Percentiles rank a stretch among this genome's conserved stretches.
These are phyloP conservation scores for Dione juno DNA, from an alignment of 2,888 invertebrate genomes.

Conservation along the genomic window DNA sequence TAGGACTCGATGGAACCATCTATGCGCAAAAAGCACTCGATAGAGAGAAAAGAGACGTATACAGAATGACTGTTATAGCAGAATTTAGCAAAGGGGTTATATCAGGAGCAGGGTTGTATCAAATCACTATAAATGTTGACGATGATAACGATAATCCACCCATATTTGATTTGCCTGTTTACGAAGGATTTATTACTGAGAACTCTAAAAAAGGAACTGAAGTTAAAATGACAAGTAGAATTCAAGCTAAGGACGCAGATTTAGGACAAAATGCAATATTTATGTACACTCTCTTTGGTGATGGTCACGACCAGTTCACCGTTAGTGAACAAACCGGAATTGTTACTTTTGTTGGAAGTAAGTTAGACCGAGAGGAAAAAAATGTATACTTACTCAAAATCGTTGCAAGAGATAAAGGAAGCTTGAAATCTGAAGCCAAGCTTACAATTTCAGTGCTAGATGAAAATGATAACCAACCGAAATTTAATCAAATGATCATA, in stretches of 20 bases:
- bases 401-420: slow-evolving; percentile 90
- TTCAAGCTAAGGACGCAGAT: slow-evolving; percentile 89
- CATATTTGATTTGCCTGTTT: slow-evolving; percentile 86
- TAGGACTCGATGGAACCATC: slow-evolving; percentile 88
- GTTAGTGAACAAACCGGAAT: slow-evolving; percentile 86
- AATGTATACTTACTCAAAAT: slow-evolving; percentile 87
- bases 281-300: slow-evolving; percentile 87
- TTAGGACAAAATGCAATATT: slow-evolving; percentile 87
- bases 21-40: slow-evolving; percentile 90
- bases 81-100: slow-evolving; percentile 88
- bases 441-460: slow-evolving; percentile 88
- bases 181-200: slow-evolving; percentile 91
- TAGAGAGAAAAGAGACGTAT: slow-evolving; percentile 88
- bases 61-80: slow-evolving; percentile 90
- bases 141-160: slow-evolving; percentile 96
- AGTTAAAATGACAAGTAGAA: slow-evolving; percentile 86
- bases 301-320: slow-evolving; percentile 88
- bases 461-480: slow-evolving; percentile 91
- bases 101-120: slow-evolving; percentile 89
- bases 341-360: slow-evolving; percentile 82
- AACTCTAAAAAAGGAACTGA: slow-evolving; percentile 88
- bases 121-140: slow-evolving; percentile 90
- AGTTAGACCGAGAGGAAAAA: slow-evolving; percentile 90
- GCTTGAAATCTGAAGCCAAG: slow-evolving; percentile 88
- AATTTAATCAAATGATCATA: slow-evolving; percentile 87